phyloP scores from a whole-genome alignment of 2,888 invertebrate genomes.

The Tolmerus cingulatus region DNA sequence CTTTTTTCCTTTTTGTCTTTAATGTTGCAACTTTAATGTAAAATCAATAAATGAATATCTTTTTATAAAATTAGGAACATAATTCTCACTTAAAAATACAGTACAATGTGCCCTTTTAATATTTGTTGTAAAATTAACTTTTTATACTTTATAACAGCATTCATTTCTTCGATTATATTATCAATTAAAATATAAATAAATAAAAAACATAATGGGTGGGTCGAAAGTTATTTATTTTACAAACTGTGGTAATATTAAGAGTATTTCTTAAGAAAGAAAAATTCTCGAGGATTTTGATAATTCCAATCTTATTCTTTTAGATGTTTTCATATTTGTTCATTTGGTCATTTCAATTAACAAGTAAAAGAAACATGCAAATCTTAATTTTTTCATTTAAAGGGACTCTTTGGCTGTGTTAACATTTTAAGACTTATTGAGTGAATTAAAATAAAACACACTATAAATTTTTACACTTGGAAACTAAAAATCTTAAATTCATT shows the following conservation, averaged over 20 bases:
- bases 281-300: not conserved
- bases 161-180: not conserved
- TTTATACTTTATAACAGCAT: conserved; percentile 6
- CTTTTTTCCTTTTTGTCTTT: conserved; percentile 59
- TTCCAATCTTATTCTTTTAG: not conserved
- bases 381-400: not conserved
- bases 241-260: not conserved
- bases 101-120: conserved; percentile 30
- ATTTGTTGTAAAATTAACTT: conserved; percentile 20
- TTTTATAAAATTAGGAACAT: conserved; percentile 19
- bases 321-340: not conserved
- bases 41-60: conserved; percentile 54
- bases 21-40: conserved; percentile 63
- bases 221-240: not conserved
- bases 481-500: not conserved
- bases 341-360: not conserved
- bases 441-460: not conserved
- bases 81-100: not conserved
- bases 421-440: not conserved
- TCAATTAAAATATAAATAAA: not conserved
- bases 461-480: not conserved
- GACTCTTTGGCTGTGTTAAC: not conserved
- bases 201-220: not conserved
- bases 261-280: not conserved
- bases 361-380: not conserved